Percentiles rank a stretch among this genome's conserved stretches.
phyloP scores from a whole-genome alignment of 2,113 vertebrate genomes.

The Argyrosomus japonicus region DNA sequence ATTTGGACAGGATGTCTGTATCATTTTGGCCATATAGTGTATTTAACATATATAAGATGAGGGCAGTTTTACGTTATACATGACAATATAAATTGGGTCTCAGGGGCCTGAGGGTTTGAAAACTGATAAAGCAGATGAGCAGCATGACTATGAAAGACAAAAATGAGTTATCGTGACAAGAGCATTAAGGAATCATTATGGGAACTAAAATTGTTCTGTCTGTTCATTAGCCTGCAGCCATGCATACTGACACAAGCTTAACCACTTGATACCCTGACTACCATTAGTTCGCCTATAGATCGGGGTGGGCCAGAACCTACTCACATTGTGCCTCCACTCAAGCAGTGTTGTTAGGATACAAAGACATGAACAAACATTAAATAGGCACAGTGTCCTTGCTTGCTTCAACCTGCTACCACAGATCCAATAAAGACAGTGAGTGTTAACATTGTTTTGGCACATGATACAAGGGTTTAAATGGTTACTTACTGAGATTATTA shows the following conservation, averaged over 20 bases:
- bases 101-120: not conserved
- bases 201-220: not conserved
- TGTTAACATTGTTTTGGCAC: constrained; percentile 32
- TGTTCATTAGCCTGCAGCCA: constrained; percentile 30
- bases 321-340: not conserved
- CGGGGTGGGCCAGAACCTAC: not conserved
- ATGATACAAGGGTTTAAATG: constrained; percentile 13
- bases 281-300: constrained; percentile 24
- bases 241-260: constrained; percentile 15
- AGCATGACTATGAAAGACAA: not conserved
- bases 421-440: not conserved
- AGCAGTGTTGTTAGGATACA: constrained; percentile 12
- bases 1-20: not conserved
- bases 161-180: not conserved
- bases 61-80: not conserved
- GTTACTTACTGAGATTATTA: constrained; percentile 7
- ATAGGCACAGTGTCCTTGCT: constrained; percentile 3
- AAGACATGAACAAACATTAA: constrained; percentile 19
- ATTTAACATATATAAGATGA: not conserved
- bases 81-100: not conserved
- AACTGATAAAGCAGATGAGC: not conserved
- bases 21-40: constrained; percentile 12
- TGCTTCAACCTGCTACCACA: constrained; percentile 37
- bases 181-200: constrained; percentile 1
- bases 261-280: not conserved